A percentile compares a stretch with the other conserved stretches of the same genome.
Conservation (phyloP, 2,888 invertebrate genomes). For the Achlya flavicornis region DNA sequence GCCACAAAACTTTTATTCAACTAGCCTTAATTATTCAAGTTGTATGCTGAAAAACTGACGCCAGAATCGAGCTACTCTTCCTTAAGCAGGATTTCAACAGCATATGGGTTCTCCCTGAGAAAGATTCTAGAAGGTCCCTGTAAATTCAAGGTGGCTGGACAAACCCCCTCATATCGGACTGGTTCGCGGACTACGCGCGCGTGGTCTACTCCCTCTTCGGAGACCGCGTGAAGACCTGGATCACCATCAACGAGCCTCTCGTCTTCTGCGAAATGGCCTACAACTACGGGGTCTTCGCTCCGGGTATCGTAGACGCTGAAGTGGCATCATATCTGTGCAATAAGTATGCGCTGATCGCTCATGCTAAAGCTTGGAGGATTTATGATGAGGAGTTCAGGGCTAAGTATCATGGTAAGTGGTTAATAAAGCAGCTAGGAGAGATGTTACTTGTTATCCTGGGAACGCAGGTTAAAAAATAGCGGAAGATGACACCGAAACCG, state of each 20-base stretch:
- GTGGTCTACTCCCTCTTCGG: slow-evolving; percentile 80
- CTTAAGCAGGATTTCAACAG: too few species aligned
- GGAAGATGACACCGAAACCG: too few species aligned
- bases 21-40: too few species aligned
- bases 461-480: too few species aligned
- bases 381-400: slow-evolving; percentile 81
- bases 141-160: slow-evolving; percentile 82
- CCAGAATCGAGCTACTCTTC: too few species aligned
- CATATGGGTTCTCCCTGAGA: too few species aligned
- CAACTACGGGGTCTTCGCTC: slow-evolving; percentile 67
- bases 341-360: slow-evolving; percentile 86
- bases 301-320: slow-evolving; percentile 55
- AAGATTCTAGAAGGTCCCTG: too few species aligned
- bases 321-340: slow-evolving; percentile 83
- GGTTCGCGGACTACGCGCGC: slow-evolving; percentile 84
- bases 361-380: slow-evolving; percentile 85
- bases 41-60: too few species aligned
- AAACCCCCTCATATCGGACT: slow-evolving; percentile 82
- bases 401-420: slow-evolving; percentile 72
- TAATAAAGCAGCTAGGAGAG: too few species aligned
- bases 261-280: slow-evolving; percentile 65
- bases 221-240: slow-evolving; percentile 85
- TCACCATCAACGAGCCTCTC: slow-evolving; percentile 88
- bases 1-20: too few species aligned
- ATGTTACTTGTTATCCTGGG: too few species aligned